Percentiles rank a stretch among this genome's conserved stretches.
Evolutionary conservation across 92 coral and sea anemone species (phyloP).

Genomic region (Phenganax subtilis): DNA sequence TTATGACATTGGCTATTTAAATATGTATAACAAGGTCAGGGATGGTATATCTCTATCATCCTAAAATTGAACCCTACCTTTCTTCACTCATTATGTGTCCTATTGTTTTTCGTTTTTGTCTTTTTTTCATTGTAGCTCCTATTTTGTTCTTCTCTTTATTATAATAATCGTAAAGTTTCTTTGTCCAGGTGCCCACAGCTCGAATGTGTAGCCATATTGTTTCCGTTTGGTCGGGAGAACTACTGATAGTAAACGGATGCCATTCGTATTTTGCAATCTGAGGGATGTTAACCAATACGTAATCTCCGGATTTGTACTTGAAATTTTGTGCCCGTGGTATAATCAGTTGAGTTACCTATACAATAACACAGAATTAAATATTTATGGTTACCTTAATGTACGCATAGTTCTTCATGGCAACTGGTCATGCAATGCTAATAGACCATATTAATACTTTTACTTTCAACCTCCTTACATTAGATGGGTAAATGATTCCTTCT

Average conservation of each 20-base stretch:
- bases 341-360: conserved; percentile 25
- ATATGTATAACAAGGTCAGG: too few relatives aligned
- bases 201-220: conserved; percentile 74
- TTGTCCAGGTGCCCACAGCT: conserved; percentile 78
- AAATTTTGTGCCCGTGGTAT: conserved; percentile 44
- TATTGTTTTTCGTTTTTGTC: conserved; percentile 1
- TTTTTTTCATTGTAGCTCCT: background rate
- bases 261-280: conserved; percentile 71
- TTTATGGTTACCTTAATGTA: too few relatives aligned
- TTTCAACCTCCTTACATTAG: background rate
- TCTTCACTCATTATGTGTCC: conserved; percentile 3
- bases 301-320: conserved; percentile 73
- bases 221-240: conserved; percentile 72
- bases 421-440: too few relatives aligned
- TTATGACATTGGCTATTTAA: too few relatives aligned
- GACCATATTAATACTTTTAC: too few relatives aligned
- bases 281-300: conserved; percentile 69
- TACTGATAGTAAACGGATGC: conserved; percentile 80
- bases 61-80: background rate
- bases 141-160: background rate
- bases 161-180: conserved; percentile 54
- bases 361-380: background rate
- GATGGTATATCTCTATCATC: background rate
- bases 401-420: too few relatives aligned
- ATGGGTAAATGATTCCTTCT: conserved; percentile 27